phyloP scores from a whole-genome alignment of 2,797 vertebrate species.

The Huso huso region DNA sequence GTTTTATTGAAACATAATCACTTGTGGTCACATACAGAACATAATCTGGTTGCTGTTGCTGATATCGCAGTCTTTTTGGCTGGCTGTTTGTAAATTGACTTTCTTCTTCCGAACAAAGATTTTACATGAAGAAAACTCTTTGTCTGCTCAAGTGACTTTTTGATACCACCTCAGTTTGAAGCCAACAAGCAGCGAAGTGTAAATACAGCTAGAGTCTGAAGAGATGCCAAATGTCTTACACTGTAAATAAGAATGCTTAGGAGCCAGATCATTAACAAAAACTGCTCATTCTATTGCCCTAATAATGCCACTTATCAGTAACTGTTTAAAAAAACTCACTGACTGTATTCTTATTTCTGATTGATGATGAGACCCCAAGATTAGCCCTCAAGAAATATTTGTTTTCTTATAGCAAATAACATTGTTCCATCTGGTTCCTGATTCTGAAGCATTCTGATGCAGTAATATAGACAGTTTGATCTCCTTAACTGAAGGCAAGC shows the following conservation, averaged over 20 bases:
- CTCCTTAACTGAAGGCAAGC: no score
- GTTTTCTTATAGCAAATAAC: background rate
- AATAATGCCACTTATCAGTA: no score
- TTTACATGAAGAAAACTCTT: background rate
- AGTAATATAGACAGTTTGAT: no score
- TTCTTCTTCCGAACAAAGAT: background rate
- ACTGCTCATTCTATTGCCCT: no score
- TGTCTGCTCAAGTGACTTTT: conserved; percentile 7
- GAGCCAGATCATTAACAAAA: conserved; percentile 12
- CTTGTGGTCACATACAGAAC: background rate
- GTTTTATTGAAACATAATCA: background rate
- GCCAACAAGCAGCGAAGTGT: conserved; percentile 27
- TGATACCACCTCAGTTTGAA: background rate
- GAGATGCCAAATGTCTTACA: background rate
- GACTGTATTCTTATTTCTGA: background rate
- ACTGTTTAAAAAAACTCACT: no score
- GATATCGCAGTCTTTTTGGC: background rate
- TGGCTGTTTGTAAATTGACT: background rate
- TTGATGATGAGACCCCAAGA: background rate
- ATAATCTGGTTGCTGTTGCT: background rate
- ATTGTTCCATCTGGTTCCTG: no score
- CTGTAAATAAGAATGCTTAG: conserved; percentile 20
- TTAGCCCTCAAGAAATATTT: background rate
- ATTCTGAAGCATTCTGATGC: no score
- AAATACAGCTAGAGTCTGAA: conserved; percentile 21